Base-by-base conservation (phyloP, 2,113 vertebrate species). In the Anarhynchus alexandrinus region DNA sequence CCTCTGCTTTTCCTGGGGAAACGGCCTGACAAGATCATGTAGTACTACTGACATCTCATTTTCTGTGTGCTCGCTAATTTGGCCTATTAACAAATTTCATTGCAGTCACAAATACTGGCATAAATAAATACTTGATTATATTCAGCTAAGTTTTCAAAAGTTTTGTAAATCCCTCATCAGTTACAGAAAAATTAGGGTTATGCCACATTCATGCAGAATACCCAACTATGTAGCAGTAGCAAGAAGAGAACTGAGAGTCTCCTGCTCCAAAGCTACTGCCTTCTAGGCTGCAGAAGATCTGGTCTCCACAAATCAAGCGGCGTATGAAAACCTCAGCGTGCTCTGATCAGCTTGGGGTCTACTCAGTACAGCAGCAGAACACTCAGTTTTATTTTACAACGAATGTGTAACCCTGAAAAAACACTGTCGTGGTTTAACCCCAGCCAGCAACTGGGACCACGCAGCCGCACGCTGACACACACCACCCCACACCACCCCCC, bases 151-250 rank as follows among this genome's bases (percentile, higher is more conserved):
- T 90, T 94, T 96, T 90, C 84, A 47, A 57, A 88, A 96, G 54
- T 97, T 94, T 93, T 76, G 13, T 72, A 84, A 96, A 91, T 83
- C 58, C 29, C 36, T 84, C 40, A 84, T 57, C 70, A 91, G 40
- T 82, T 96, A 95, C 65, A 94, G 87, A 70, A 97, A 88, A 96
- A 73, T 22, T 61, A 92, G 65, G 54, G 58, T 55, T 45, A 42
- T n/a, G 9, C 22, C 22, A 74, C 25, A 71, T 30, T 87, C 38
- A 29, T n/a, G 26, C 38, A 71, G 55, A 86, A 77, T 59, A 78
- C 19, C 11, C 73, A 92, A 7, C 32, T 49, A 36, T 11, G 5
- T 27, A 81, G 42, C 1, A 2, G n/a, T 2, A 80, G 30, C 27
- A 74, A 76, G 49, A 69, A 59, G n/a, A 86, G 32, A 77, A 36